Evolutionary conservation across 2,797 vertebrate species (phyloP), one percentile per base, ranked within the genome.

Genomic region (Echiichthys vipera): DNA sequence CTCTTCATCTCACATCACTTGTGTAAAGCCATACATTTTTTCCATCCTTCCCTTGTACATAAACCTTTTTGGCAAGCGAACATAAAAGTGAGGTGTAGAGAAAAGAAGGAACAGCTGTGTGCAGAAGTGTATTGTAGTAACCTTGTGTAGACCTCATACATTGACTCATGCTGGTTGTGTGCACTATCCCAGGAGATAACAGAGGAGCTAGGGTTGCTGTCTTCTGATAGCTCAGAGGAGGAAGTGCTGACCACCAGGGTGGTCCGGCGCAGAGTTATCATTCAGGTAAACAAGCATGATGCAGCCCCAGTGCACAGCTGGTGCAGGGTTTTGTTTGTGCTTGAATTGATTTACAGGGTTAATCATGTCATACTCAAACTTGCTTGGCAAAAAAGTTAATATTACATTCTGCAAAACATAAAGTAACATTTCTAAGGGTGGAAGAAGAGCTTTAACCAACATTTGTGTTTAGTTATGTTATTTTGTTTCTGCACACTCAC

Each of bases 231-330:
- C 94, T 98, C 97, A 39, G 98, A 99, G 91, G 97, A 99, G 6
- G 96, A 98, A 80, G 95, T 96, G 89, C 92, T 99, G 90, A 99
- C 97, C 70, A 99, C 98, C 94, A 96, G 98, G 92, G 96, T 99
- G 84, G 86, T 99, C 86, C 97, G 96, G 67, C 97, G 98, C 57
- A 96, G 97, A 88, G 96, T 99, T 82, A 96, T 99, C 79, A 99
- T 99, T 76, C 97, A 99, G 98, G 98, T 99, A 98, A 88, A 82
- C 53, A 11, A 65, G 75, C 78, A 73, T 50, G 86, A 83, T 50
- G 66, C 75, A 39, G 45, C 51, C 12, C 2, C 22, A 5, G 42
- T 50, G 46, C 14, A 13, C 34, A 14, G 34, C 43, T 58, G 65
- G 65, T 61, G 66, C 27, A 63, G 57, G 71, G 46, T 64, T 57